Base-by-base conservation (phyloP, 1,140 invertebrate species). In the Propsilocerus akamusi region DNA sequence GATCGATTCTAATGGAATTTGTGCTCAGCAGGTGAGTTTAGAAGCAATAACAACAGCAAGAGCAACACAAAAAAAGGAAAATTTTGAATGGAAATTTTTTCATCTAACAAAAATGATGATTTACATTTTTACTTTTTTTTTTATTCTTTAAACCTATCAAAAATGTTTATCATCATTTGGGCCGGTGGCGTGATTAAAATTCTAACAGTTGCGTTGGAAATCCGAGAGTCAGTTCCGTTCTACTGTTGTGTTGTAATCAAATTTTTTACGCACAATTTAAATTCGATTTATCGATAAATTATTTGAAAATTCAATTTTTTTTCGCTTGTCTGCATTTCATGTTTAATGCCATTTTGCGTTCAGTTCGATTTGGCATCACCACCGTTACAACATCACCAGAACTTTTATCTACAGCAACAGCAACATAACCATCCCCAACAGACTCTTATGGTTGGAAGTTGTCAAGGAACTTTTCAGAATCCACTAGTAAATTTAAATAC, bases 1-100 rank as follows among this genome's bases (percentile, higher is more conserved):
- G 22, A 41, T 41, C 34, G 34, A 41, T 41, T 41, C 34, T 41
- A 41, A 41, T 41, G 34, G 34, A 14, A 41, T 41, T 41, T 41
- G 34, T 41, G 34, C 34, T 17, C 34, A 41, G 34, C 34, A 41
- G 34, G 34, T 41, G 17, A 41, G 6, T 37, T 37, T n/a, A n/a
- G n/a, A n/a, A n/a, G n/a, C n/a, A n/a, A n/a, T n/a, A n/a, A n/a
- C n/a, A n/a, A 20, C 34, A 41, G 14, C 6, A n/a, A n/a, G n/a
- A n/a, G n/a, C n/a, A n/a, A n/a, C n/a, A n/a, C n/a, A n/a, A n/a
- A n/a, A n/a, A n/a, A n/a, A n/a, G n/a, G n/a, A n/a, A n/a, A n/a
- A n/a, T n/a, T n/a, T n/a, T n/a, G n/a, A n/a, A n/a, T n/a, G n/a
- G n/a, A n/a, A n/a, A n/a, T n/a, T n/a, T n/a, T n/a, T n/a, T n/a